These are phyloP conservation scores for Apantesis nais DNA, from an alignment of 2,888 invertebrate species.

Conservation along the genomic window DNA sequence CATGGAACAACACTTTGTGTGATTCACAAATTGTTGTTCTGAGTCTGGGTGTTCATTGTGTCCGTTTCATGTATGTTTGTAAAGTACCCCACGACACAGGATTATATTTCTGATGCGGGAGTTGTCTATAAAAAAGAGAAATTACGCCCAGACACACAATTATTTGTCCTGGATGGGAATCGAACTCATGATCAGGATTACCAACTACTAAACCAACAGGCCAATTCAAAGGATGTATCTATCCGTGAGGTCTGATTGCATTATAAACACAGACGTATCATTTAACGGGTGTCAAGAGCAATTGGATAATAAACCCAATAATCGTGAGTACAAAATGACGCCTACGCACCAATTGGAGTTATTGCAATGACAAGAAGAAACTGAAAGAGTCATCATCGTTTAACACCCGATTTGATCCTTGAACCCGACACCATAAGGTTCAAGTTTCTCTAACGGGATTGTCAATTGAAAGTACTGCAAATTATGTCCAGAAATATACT, in stretches of 20 bases:
- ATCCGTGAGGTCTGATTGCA: conserved; percentile 25
- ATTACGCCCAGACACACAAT: not conserved
- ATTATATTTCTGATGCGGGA: too few species aligned
- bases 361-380: conserved; percentile 23
- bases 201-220: not conserved
- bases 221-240: not conserved
- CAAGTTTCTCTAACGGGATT: conserved; percentile 3
- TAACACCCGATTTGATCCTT: conserved; percentile 7
- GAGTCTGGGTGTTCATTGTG: too few species aligned
- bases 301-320: conserved; percentile 51
- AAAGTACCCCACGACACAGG: too few species aligned
- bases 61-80: too few species aligned
- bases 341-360: conserved; percentile 44
- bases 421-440: not conserved
- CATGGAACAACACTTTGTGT: too few species aligned
- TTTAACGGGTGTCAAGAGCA: conserved; percentile 50
- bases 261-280: conserved; percentile 44
- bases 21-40: too few species aligned
- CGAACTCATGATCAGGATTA: not conserved
- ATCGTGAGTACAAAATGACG: conserved; percentile 39
- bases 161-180: not conserved
- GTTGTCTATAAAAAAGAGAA: too few species aligned
- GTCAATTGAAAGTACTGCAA: conserved; percentile 2
- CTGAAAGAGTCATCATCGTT: conserved; percentile 9
- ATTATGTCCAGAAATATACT: not conserved